Evolutionary conservation across 2,888 invertebrate species (phyloP).

Genomic region (Heteromyza rotundicornis): DNA sequence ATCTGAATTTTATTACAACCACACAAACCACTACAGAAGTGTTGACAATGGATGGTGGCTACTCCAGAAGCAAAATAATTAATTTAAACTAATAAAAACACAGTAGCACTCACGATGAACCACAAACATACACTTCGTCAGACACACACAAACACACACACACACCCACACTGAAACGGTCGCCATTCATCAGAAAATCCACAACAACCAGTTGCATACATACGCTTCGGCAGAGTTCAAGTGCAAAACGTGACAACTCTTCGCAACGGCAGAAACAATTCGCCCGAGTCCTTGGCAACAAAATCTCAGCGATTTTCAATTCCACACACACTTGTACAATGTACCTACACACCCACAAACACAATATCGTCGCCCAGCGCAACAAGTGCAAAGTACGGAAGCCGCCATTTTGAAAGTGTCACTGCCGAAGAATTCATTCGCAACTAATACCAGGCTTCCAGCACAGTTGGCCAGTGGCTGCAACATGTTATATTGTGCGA

Average conservation of each 20-base stretch:
- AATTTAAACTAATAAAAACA: background rate
- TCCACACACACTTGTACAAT: too few species aligned
- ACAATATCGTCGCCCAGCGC: background rate
- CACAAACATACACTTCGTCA: background rate
- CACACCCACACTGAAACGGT: slow-evolving; percentile 10
- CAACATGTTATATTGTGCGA: slow-evolving; percentile 1
- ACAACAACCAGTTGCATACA: slow-evolving; percentile 29
- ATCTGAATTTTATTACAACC: too few species aligned
- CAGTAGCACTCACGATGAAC: background rate
- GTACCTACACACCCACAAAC: too few species aligned
- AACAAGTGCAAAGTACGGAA: background rate
- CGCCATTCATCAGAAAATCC: slow-evolving; percentile 16
- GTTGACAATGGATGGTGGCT: too few species aligned
- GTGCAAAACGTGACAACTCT: slow-evolving; percentile 38
- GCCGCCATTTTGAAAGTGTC: background rate
- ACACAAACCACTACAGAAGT: too few species aligned
- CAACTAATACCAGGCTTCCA: slow-evolving; percentile 11
- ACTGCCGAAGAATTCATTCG: background rate
- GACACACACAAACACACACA: slow-evolving; percentile 5
- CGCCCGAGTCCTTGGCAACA: too few species aligned
- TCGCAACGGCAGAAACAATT: too few species aligned
- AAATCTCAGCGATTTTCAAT: too few species aligned
- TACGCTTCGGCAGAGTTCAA: slow-evolving; percentile 44
- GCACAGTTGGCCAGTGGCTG: slow-evolving; percentile 27
- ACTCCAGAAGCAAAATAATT: too few species aligned